phyloP scores from a whole-genome alignment of 2,797 vertebrate species.

The Helicolenus hilgendorfi region DNA sequence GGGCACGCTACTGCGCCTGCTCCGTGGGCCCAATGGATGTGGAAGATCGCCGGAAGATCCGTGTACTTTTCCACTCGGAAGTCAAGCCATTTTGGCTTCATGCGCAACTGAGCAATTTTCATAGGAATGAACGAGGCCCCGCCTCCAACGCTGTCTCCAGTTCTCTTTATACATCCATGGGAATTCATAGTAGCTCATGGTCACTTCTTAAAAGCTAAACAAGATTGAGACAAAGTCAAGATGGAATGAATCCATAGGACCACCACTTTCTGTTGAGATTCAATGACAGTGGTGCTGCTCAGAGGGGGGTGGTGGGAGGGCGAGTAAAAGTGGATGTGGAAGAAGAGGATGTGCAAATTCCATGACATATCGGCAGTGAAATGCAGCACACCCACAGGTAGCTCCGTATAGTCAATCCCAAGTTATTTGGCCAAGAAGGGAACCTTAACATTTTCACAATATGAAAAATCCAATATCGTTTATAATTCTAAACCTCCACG shows the following conservation, averaged over 20 bases:
- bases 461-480: slow-evolving; percentile 74
- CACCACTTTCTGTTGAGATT: background rate
- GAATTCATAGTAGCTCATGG: no score
- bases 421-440: slow-evolving; percentile 50
- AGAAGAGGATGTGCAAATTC: slow-evolving; percentile 29
- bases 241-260: background rate
- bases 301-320: no score
- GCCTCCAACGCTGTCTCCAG: no score
- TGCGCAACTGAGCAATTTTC: no score
- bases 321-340: background rate
- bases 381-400: slow-evolving; percentile 29
- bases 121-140: no score
- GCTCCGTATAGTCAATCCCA: slow-evolving; percentile 1
- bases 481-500: slow-evolving; percentile 55
- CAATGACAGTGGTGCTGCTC: background rate
- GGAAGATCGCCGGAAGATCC: no score
- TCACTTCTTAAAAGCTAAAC: background rate
- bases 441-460: slow-evolving; percentile 76
- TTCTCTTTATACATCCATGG: background rate
- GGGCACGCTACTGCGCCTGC: no score
- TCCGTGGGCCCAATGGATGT: no score
- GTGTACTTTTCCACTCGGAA: no score
- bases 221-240: background rate
- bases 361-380: slow-evolving; percentile 12
- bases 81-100: no score